Conservation (phyloP, 2,113 vertebrate species). For the Lophura nycthemera region DNA sequence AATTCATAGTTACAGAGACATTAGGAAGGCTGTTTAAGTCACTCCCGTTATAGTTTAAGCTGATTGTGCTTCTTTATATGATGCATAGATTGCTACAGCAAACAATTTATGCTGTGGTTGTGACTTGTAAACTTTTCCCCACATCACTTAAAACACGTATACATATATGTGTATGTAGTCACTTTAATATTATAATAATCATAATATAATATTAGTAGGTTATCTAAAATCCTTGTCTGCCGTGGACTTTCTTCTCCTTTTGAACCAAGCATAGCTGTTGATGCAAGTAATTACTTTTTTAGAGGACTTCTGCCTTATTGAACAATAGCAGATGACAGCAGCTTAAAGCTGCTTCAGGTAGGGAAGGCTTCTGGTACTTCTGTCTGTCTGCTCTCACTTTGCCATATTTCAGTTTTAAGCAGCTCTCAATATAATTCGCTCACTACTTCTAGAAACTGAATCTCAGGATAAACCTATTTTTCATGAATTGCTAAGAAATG, state of each 20-base stretch:
- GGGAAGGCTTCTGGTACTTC: not conserved
- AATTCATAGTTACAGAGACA: rapidly evolving
- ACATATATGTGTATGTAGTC: rapidly evolving
- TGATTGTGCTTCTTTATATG: not conserved
- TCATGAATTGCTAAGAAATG: not conserved
- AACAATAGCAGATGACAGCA: not conserved
- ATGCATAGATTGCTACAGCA: not conserved
- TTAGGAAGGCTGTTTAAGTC: not conserved
- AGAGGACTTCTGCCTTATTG: not conserved
- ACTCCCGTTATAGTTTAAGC: not conserved
- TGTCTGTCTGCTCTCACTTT: not conserved
- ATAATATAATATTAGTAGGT: not conserved
- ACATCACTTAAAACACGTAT: not conserved
- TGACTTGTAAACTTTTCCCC: not conserved
- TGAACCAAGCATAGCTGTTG: not conserved
- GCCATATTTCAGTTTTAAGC: not conserved
- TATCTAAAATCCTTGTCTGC: not conserved
- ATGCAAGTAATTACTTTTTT: slow-evolving; percentile 4
- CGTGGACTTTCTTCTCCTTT: not conserved
- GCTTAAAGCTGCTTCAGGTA: not conserved
- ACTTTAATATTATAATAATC: not conserved
- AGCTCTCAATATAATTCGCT: not conserved
- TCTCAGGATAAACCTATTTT: not conserved
- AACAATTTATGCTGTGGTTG: not conserved
- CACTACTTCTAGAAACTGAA: not conserved